A percentile compares a stretch with the other conserved stretches of the same genome.
Evolutionary conservation across 2,888 invertebrate species (phyloP).

Genomic region (Lucinisca nassula): DNA sequence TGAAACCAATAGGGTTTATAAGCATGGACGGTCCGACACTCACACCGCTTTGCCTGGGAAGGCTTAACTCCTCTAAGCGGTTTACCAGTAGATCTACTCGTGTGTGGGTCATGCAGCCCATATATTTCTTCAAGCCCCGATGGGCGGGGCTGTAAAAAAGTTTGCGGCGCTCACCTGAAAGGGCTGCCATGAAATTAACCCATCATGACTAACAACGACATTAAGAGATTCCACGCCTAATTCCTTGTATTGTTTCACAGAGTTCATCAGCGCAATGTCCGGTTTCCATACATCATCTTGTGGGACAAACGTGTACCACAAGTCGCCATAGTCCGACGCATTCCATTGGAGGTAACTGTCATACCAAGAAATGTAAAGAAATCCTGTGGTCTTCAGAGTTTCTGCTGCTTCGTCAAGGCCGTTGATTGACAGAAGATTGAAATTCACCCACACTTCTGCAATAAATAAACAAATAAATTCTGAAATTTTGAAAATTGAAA

Average conservation of each 20-base stretch:
- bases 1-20: no score
- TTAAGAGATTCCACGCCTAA: neutral
- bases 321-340: neutral
- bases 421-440: neutral
- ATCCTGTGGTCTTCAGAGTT: neutral
- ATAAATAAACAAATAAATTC: neutral
- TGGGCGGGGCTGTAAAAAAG: no score
- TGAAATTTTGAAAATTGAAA: neutral
- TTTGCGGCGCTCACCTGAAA: neutral
- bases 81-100: no score
- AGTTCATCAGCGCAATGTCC: neutral
- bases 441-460: neutral
- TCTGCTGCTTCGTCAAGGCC: neutral
- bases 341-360: neutral
- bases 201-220: neutral
- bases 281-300: constrained; percentile 1
- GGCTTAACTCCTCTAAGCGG: no score
- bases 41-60: no score
- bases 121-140: no score
- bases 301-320: neutral
- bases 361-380: neutral
- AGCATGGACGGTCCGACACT: no score
- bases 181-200: neutral
- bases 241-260: neutral
- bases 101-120: no score